These are phyloP conservation scores for Lutjanus erythropterus DNA, from an alignment of 2,113 vertebrate species.

Conservation along the genomic window DNA sequence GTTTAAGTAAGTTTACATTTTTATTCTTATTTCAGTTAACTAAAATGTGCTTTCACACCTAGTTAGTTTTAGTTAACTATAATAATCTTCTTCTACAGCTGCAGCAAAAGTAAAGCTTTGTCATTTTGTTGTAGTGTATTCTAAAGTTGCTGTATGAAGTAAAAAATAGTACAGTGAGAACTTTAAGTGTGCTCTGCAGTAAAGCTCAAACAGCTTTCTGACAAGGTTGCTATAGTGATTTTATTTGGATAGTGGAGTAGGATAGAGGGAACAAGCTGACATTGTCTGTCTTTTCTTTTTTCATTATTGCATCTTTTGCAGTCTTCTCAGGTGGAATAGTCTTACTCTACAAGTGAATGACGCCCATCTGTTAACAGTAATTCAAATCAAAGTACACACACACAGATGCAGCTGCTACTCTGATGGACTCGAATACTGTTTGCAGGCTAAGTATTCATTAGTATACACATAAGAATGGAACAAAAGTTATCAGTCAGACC, in stretches of 20 bases:
- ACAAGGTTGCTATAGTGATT: slow-evolving; percentile 4
- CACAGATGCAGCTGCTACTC: not conserved
- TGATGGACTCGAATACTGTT: not conserved
- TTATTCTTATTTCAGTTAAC: no score
- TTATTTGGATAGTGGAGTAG: not conserved
- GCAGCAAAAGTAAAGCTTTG: not conserved
- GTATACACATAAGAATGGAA: not conserved
- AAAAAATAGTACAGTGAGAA: not conserved
- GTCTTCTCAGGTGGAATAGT: not conserved
- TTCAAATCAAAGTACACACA: slow-evolving; percentile 4
- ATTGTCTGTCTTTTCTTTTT: not conserved
- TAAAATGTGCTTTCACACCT: no score
- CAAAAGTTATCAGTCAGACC: not conserved
- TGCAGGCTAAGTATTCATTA: not conserved
- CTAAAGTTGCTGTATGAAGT: not conserved
- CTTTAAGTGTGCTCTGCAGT: not conserved
- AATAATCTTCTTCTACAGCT: not conserved
- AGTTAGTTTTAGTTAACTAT: no score
- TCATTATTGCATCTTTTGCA: no score
- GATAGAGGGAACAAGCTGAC: not conserved
- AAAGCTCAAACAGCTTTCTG: not conserved
- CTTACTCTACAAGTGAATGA: not conserved
- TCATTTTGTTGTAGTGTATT: not conserved
- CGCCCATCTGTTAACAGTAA: not conserved
- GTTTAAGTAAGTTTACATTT: no score